Evolutionary conservation across 1,140 invertebrate genomes (phyloP), one percentile per base, ranked within the genome.

Genomic region (Lutraria rhynchaena): DNA sequence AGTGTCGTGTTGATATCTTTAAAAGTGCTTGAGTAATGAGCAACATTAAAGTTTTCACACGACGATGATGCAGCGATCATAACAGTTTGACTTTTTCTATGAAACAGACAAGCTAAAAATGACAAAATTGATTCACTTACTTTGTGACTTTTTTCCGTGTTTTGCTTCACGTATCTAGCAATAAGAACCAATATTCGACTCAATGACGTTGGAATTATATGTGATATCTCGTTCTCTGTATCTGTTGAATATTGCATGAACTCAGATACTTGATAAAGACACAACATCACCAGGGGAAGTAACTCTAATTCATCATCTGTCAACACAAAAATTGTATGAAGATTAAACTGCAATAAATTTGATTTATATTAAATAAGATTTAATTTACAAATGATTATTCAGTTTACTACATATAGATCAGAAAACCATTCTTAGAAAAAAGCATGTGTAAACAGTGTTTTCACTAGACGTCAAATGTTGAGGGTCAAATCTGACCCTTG

Each of bases 221-320:
- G 29, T 35, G 29, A 31, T 35, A 63, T 27, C 1, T 44, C 53
- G 17, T 17, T 29, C 0, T 33, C 35, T 0, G 24, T 49, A 4
- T 63, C 44, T 15, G 22, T 17, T 24, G 3, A n/a, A 35, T 58
- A 69, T 33, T 69, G 69, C 19, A 55, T 15, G 31, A 80, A 67
- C 29, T 80, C 76, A 24, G 53, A 57, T 35, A 70, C 63, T 37
- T 80, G 76, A 51, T 70, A 80, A 0, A 80, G 4, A 46, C 76
- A 69, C n/a, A 80, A 33, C 65, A 80, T 55, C 11, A 63, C 51
- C 51, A 57, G 4, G 31, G 76, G 63, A 29, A 80, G 27, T 31
- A 80, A 60, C 35, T 60, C 51, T 22, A 80, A 55, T 0, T 69
- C 65, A 31, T 51, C 35, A 61, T 80, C 76, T 80, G 22, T 19